A percentile compares a stretch with the other conserved stretches of the same genome.
These are phyloP conservation scores for Stenichneumon culpator DNA, from an alignment of 2,888 invertebrate species.

Conservation along the genomic window DNA sequence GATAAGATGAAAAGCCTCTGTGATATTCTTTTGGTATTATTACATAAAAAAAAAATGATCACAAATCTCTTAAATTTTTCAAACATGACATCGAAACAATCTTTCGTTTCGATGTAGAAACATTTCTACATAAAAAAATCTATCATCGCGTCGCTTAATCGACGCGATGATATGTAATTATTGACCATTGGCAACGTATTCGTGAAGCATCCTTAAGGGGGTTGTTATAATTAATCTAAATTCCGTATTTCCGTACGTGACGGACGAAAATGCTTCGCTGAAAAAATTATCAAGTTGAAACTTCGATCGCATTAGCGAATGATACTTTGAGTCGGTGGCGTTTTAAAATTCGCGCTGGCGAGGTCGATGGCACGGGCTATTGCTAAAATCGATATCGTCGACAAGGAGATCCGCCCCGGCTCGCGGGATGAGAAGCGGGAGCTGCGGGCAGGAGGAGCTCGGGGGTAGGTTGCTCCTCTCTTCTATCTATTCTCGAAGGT, in stretches of 20 bases:
- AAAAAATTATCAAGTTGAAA: background rate
- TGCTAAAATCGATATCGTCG: slow-evolving; percentile 58
- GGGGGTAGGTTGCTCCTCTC: background rate
- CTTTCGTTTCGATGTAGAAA: no score
- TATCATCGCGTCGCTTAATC: background rate
- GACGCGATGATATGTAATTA: background rate
- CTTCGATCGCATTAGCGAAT: background rate
- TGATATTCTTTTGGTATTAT: background rate
- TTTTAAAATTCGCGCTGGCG: slow-evolving; percentile 38
- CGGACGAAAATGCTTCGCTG: background rate
- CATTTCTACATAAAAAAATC: no score
- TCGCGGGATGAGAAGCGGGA: slow-evolving; percentile 38
- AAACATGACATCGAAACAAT: no score
- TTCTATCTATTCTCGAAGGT: slow-evolving; percentile 49
- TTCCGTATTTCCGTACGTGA: no score
- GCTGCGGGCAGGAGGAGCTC: background rate
- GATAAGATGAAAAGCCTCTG: slow-evolving; percentile 28
- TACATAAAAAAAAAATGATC: no score
- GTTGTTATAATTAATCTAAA: no score
- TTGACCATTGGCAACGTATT: no score
- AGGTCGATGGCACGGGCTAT: slow-evolving; percentile 50
- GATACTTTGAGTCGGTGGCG: slow-evolving; percentile 2
- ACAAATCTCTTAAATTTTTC: no score
- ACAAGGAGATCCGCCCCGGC: slow-evolving; percentile 26
- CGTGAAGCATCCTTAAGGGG: no score